Base-by-base conservation (phyloP, 2,888 invertebrate species). In the Lochmaea capreae region DNA sequence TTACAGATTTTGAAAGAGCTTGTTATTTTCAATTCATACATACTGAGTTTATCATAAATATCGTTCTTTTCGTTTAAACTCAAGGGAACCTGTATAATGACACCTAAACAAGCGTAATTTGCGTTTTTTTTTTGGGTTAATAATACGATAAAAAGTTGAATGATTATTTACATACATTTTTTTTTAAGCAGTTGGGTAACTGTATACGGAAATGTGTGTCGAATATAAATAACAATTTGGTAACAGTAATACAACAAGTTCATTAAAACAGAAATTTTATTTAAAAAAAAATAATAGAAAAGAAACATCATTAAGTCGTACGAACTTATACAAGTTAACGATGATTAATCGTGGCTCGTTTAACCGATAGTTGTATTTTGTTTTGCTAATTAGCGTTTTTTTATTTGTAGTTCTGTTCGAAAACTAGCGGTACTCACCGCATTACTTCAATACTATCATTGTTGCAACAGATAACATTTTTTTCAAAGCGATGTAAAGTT, bases 321-420 rank as follows among this genome's bases (percentile, higher is more conserved):
- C 2, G 16, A 16, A 54, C 54, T 54, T 54, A 54, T 54, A 10
- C 54, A 9, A 54, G 16, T 54, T 54, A 54, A 54, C 9, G 18
- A 54, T 54, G 54, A 54, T 54, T 16, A 16, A 54, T 54, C 16
- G 54, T 54, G 5, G 52, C 52, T 52, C 52, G 16, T 52, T 52
- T 16, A 52, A 52, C 52, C 8, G 14, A 52, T 52, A 52, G n/a
- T n/a, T 49, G 16, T 54, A 18, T 49, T 6, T 16, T 54, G 14
- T 49, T 14, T 49, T 49, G 5, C 54, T 18, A 54, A 54, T 54
- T 54, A 54, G 18, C 8, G 10, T 18, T 54, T 16, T 54, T 54
- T 54, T 54, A 12, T 54, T 18, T 43, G 43, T 12, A 43, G 12
- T 43, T 11, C 12, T 12, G 43, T 12, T 12, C 4, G 43, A 43